Base-by-base conservation (phyloP, 92 coral and sea anemone species). In the Umimayanthus chanpuru region DNA sequence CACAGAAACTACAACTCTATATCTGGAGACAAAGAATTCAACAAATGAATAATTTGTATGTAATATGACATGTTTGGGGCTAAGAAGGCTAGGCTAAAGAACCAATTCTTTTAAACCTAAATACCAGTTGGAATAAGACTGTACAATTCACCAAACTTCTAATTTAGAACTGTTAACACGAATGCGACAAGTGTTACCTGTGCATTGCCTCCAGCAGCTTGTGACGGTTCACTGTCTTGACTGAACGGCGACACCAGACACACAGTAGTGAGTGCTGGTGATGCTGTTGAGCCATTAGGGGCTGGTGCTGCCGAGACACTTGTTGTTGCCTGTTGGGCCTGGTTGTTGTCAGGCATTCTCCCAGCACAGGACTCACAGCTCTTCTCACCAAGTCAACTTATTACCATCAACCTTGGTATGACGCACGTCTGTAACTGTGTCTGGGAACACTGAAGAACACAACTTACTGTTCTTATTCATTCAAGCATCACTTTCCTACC, bases 211-310 rank as follows among this genome's bases (percentile, higher is more conserved):
- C 85, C 91, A 56, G 32, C 76, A 10, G 75, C 58, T 1, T 78
- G 26, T 10, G 83, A 43, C 14, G 74, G 76, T 81, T 85, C 91
- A 79, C 89, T 56, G 85, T 88, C 91, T 18, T 47, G 47, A 21
- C 29, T 44, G 40, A 80, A 56, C 47, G 91, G 91, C 21, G 93
- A 85, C 32, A 88, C 89, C 29, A 68, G 26, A 11, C 87, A 83
- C 43, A 83, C 76, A 70, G 87, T 70, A 28, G 78, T 10, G 15
- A 25, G 78, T 9, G 47, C 64, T 29, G 78, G 41, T 3, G 61
- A 6, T 25, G 40, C 29, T 7, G 65, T 29, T 26, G 47, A 21
- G 11, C 78, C 93, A 88, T 88, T 73, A 73, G 79, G 86, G 0
- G 71, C 70, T 53, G 88, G 36, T 32, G 36, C 39, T 41, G 25